Conservation (phyloP, 2,113 vertebrate genomes). For the Pachycephala philippinensis region DNA sequence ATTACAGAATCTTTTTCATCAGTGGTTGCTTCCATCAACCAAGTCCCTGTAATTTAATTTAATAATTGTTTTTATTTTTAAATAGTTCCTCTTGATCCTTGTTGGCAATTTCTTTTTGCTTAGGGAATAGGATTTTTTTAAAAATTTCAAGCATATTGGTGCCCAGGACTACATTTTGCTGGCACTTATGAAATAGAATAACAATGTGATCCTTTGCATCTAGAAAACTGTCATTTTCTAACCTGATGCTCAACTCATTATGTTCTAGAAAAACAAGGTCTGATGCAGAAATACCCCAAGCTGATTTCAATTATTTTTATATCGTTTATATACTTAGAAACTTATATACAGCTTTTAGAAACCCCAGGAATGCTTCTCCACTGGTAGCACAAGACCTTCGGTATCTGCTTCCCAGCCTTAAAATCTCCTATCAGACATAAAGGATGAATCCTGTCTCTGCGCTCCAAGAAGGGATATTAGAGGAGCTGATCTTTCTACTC, state of each 20-base stretch:
- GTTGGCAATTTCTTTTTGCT: background rate
- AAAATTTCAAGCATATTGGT: background rate
- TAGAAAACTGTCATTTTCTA: background rate
- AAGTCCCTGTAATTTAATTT: background rate
- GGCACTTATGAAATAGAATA: background rate
- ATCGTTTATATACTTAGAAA: background rate
- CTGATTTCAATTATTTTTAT: background rate
- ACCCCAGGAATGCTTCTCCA: background rate
- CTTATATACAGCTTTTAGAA: background rate
- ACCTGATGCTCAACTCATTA: background rate
- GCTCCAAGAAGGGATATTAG: background rate
- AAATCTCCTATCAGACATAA: background rate
- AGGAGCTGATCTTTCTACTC: background rate
- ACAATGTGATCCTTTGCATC: background rate
- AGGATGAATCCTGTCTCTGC: background rate
- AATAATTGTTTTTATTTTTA: background rate
- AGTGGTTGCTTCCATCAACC: background rate
- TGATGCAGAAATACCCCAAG: background rate
- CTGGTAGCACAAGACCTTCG: background rate
- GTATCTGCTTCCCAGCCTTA: background rate
- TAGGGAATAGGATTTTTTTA: background rate
- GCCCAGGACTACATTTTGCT: background rate
- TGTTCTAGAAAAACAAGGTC: background rate
- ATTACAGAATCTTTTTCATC: background rate
- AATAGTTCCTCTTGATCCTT: background rate